Evolutionary conservation across 2,888 invertebrate species (phyloP).

Genomic region (Epirrita christyi): DNA sequence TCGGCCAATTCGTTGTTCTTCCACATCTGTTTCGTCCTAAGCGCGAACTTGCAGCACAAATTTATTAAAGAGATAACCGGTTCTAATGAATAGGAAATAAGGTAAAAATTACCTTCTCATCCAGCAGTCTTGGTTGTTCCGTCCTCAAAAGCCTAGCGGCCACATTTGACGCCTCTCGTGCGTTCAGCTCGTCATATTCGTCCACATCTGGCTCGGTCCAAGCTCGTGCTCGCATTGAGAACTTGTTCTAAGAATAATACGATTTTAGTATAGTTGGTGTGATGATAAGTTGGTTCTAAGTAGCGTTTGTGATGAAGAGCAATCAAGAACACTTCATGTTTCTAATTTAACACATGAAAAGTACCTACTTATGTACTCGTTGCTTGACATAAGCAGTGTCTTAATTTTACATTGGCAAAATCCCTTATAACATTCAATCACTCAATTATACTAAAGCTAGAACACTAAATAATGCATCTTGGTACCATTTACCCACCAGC

Average conservation of each 20-base stretch:
- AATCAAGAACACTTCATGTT: slow-evolving; percentile 12
- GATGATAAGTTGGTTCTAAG: not conserved
- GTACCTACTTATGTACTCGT: no score
- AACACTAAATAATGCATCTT: no score
- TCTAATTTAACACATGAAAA: no score
- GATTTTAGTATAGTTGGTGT: slow-evolving; percentile 11
- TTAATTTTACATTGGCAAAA: no score
- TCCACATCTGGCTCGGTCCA: slow-evolving; percentile 88
- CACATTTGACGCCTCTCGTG: slow-evolving; percentile 59
- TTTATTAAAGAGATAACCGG: no score
- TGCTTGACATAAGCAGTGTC: no score
- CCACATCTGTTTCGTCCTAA: no score
- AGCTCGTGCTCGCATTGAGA: slow-evolving; percentile 91
- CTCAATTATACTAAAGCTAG: no score
- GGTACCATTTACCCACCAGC: no score
- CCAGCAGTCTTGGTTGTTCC: slow-evolving; percentile 58
- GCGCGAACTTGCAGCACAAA: no score
- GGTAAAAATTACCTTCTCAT: slow-evolving; percentile 58
- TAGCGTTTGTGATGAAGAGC: slow-evolving; percentile 28
- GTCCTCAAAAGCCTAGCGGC: slow-evolving; percentile 61
- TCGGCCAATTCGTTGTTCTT: no score
- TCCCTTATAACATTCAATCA: no score
- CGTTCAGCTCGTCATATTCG: slow-evolving; percentile 55
- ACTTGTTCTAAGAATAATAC: slow-evolving; percentile 87
- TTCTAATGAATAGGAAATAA: not conserved